phyloP scores from a whole-genome alignment of 92 coral and sea anemone species.

The Epizoanthus ramosus region DNA sequence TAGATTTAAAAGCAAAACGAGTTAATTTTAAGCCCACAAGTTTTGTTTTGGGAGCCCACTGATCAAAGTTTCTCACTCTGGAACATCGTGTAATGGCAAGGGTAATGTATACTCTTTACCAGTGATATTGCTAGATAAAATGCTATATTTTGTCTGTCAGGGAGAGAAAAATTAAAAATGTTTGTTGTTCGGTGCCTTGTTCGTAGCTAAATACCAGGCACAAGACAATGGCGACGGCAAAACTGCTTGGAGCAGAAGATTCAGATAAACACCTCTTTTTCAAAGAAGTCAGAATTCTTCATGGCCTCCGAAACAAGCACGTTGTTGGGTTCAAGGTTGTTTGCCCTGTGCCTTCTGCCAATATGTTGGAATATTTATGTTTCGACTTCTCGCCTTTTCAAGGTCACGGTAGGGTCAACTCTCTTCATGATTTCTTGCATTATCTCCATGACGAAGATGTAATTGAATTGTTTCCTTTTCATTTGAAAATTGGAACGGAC shows the following conservation, averaged over 20 bases:
- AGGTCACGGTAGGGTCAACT: neutral
- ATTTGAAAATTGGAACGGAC: conserved; percentile 7
- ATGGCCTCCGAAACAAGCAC: conserved; percentile 25
- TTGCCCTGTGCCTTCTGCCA: conserved; percentile 8
- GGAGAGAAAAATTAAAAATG: no score
- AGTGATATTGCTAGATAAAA: no score
- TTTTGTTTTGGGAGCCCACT: no score
- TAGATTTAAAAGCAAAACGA: no score
- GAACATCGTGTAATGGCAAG: no score
- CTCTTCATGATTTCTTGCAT: conserved; percentile 8
- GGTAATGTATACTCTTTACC: no score
- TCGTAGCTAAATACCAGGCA: no score
- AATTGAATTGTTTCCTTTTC: conserved; percentile 7
- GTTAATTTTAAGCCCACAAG: no score
- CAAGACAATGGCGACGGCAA: neutral
- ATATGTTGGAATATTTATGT: conserved; percentile 34
- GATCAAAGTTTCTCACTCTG: no score
- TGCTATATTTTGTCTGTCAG: no score
- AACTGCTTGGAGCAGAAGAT: conserved; percentile 4
- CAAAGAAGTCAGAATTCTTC: conserved; percentile 38
- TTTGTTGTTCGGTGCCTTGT: no score
- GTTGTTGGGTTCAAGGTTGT: conserved; percentile 36
- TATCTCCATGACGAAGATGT: neutral
- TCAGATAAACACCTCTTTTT: conserved; percentile 20
- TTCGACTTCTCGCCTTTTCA: conserved; percentile 38